These are phyloP conservation scores for Agrotis exclamationis DNA, from an alignment of 2,888 invertebrate genomes.

Conservation along the genomic window DNA sequence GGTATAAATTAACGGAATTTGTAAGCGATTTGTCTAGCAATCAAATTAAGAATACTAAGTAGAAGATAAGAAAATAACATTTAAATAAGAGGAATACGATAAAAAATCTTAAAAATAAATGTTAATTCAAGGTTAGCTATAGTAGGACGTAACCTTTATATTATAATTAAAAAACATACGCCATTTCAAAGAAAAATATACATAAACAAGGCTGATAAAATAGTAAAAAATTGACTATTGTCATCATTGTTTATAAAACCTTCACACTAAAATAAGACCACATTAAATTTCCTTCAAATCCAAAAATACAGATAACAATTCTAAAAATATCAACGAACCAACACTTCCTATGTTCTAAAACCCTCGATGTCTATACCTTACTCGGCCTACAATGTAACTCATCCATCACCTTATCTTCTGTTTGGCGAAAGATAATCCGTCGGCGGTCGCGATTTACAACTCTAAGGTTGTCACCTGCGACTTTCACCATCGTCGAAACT, in stretches of 20 bases:
- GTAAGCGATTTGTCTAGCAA: neutral
- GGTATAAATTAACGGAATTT: constrained; percentile 18
- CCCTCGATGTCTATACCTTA: constrained; percentile 26
- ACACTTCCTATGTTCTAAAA: constrained; percentile 33
- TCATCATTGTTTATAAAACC: neutral
- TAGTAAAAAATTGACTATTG: too few species aligned
- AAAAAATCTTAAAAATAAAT: neutral
- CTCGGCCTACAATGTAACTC: constrained; percentile 57
- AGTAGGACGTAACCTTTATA: neutral
- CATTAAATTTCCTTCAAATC: constrained; percentile 6
- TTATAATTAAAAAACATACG: too few species aligned
- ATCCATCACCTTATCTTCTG: constrained; percentile 77
- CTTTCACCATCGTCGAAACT: constrained; percentile 61
- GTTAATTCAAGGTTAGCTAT: too few species aligned
- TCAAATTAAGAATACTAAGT: neutral
- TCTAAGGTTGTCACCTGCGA: constrained; percentile 61
- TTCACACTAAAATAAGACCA: constrained; percentile 25
- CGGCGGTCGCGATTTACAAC: constrained; percentile 69
- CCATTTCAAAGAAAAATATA: neutral
- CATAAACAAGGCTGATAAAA: too few species aligned
- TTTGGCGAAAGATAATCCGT: constrained; percentile 75
- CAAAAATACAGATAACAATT: constrained; percentile 11
- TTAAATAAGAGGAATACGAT: neutral
- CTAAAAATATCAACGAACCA: constrained; percentile 33
- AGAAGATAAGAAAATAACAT: neutral